Conservation (phyloP, 2,113 vertebrate genomes). For the Alethe diademata region DNA sequence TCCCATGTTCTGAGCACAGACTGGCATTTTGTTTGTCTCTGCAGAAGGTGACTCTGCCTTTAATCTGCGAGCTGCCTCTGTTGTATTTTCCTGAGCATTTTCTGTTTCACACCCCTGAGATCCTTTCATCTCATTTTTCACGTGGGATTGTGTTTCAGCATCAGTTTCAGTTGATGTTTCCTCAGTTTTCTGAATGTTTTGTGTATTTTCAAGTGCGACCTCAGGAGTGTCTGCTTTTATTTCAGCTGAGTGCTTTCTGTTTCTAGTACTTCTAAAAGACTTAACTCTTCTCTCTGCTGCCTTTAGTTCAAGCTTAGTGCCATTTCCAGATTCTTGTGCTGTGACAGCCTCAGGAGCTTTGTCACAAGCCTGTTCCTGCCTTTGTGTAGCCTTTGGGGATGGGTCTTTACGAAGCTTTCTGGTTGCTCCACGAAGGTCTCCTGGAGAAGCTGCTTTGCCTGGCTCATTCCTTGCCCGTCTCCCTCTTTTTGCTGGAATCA, state of each 20-base stretch:
- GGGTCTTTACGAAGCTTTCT: not conserved
- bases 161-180: not conserved
- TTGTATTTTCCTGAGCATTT: not conserved
- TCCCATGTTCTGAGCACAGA: not conserved
- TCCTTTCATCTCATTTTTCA: not conserved
- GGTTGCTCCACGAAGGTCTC: not conserved
- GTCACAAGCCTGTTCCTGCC: not conserved
- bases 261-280: conserved; percentile 1
- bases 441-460: not conserved
- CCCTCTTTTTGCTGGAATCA: not conserved
- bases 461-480: not conserved
- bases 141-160: not conserved
- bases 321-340: not conserved
- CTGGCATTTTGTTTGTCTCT: not conserved
- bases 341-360: not conserved
- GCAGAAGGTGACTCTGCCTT: not conserved
- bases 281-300: not conserved
- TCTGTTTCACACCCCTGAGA: not conserved
- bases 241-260: not conserved
- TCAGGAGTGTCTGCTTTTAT: fast-evolving
- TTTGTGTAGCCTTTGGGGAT: not conserved
- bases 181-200: not conserved
- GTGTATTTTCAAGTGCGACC: not conserved
- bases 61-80: not conserved
- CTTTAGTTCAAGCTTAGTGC: not conserved